Base-by-base conservation (phyloP, 2,888 invertebrate genomes). In the Hemistola chrysoprasaria region DNA sequence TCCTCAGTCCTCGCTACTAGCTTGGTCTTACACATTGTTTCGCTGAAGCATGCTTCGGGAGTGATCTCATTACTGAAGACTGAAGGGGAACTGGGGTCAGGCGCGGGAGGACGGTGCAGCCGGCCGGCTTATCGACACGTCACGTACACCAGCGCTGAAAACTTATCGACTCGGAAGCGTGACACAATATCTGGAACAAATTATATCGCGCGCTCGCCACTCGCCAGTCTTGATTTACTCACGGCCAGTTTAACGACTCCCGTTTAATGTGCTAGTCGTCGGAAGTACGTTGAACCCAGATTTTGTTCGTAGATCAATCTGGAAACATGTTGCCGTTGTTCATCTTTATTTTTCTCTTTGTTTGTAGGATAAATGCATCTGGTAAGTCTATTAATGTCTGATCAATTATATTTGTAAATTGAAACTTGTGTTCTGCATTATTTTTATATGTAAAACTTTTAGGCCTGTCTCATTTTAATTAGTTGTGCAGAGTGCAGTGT, bases 81-180 rank as follows among this genome's bases (percentile, higher is more conserved):
- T 47, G 51, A 53, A 56, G 50, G 44, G 42, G 52, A 51, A 51
- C 40, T 43, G 41, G 35, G 45, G 45, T 32, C 6, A 9, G 43
- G 42, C 42, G 50, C 22, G 34, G 29, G 36, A 39, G 40, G 38
- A 47, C 43, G 37, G 47, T n/a, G 27, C 21, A 16, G 22, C 37
- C 38, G 30, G 45, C 30, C 11, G 16, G 45, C 25, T 41, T 44
- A 42, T 50, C 38, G 40, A 31, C 27, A 47, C 40, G 47, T 40
- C 40, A 45, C 35, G 37, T 47, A 32, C 8, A 28, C 11, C 29
- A 25, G 42, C 34, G 11, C 47, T 47, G 42, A 51, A 47, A 69
- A 63, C 62, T 82, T 84, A 83, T 82, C 81, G 70, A 40, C 50
- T 67, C 70, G 78, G 79, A 77, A 75, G 68, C 62, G 62, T 57